Base-by-base conservation (phyloP, 2,888 invertebrate species). In the Drosophila cyrtoloma region DNA sequence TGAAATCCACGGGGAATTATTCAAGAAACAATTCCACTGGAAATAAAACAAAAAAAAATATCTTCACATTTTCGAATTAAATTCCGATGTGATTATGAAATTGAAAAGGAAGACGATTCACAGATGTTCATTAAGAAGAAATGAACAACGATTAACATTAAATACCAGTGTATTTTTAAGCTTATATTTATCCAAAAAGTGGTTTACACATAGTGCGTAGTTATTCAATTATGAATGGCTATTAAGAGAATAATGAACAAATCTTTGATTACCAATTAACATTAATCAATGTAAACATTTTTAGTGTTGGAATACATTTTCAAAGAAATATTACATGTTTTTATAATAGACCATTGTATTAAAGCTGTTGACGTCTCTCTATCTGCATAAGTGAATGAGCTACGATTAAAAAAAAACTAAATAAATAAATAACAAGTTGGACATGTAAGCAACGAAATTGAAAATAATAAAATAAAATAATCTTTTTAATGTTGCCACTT, bases 1-100 rank as follows among this genome's bases (percentile, higher is more conserved):
- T 44, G 12, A 28, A 68, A 75, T 71, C 72, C 62, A 71, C 72
- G 33, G 32, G 30, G 58, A 80, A 64, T 55, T 63, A 66, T 57
- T 57, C 35, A 68, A 68, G 50, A 69, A 67, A 75, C 47, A 71
- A 72, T 87, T 87, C 87, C 84, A 82, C 65, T 72, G 87, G 87
- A 87, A 87, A 85, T 89, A 87, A 87, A 87, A 70, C 82, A 50
- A 61, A 66, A 16, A 42, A 47, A n/a, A 62, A 57, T 16, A 59
- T 37, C 26, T 55, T 53, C 75, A 77, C 75, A 71, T 72, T 42
- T 62, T 33, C 55, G 68, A 75, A 78, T 88, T 63, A 73, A 82
- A 80, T 81, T 79, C 77, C 75, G 85, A 83, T 88, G 88, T 89
- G 88, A 87, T 89, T 75, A 72, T 75, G 56, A 61, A 68, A 75